Conservation (phyloP, 2,113 vertebrate genomes). For the Delphinapterus leucas region DNA sequence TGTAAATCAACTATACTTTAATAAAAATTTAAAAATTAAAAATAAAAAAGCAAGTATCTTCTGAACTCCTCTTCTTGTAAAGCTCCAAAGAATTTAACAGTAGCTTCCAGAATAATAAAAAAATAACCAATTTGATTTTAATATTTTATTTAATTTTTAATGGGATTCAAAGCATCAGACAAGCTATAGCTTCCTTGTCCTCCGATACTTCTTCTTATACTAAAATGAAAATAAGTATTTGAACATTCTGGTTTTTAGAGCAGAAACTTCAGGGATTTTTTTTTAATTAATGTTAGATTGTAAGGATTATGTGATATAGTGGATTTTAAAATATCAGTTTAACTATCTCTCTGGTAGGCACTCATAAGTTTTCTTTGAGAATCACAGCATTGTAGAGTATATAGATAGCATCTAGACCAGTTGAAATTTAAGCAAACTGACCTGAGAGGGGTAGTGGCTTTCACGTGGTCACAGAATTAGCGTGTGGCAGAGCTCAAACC, state of each 20-base stretch:
- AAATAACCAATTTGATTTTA: background rate
- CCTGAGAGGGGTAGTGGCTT: background rate
- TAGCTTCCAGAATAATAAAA: constrained; percentile 4
- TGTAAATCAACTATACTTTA: too few species aligned
- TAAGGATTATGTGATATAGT: background rate
- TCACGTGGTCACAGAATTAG: background rate
- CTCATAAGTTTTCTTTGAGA: background rate
- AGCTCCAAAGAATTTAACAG: background rate
- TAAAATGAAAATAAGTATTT: background rate
- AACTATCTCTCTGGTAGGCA: background rate
- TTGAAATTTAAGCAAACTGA: background rate
- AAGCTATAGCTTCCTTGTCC: background rate
- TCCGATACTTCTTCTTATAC: background rate
- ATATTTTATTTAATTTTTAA: constrained; percentile 1
- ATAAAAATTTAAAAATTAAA: too few species aligned
- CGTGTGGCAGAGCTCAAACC: background rate
- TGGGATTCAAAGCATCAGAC: background rate
- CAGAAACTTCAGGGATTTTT: background rate
- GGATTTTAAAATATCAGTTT: background rate
- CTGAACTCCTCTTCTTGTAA: background rate
- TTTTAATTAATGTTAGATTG: background rate
- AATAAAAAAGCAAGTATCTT: too few species aligned
- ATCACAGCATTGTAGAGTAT: background rate
- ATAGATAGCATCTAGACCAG: background rate
- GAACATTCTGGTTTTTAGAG: background rate